These are phyloP conservation scores for Podarcis lilfordi DNA, from an alignment of 2,797 vertebrate genomes.

Conservation along the genomic window DNA sequence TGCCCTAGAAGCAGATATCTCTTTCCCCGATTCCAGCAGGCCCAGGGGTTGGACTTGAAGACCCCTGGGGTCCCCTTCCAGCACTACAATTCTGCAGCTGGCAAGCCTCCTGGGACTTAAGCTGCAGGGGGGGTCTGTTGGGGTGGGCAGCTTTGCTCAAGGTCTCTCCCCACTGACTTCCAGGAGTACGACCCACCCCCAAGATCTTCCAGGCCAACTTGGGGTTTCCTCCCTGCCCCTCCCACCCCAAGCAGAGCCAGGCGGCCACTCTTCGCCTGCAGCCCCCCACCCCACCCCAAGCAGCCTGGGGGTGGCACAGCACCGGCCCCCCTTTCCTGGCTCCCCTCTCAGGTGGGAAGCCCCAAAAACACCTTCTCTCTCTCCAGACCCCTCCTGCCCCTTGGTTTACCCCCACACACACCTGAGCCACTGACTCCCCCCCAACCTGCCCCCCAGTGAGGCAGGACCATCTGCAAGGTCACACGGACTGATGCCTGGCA, in stretches of 20 bases:
- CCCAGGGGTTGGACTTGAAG: no score
- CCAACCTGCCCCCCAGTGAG: background rate
- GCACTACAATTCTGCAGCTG: no score
- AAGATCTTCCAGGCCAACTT: no score
- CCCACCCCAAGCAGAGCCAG: background rate
- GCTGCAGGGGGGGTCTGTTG: no score
- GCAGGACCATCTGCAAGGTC: background rate
- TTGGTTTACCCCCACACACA: background rate
- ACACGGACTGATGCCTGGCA: background rate
- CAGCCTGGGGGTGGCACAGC: background rate
- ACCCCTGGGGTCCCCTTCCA: no score
- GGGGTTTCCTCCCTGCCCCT: background rate
- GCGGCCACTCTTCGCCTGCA: background rate
- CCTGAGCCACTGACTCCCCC: background rate
- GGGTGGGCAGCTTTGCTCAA: no score
- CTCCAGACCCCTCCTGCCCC: no score
- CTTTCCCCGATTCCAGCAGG: background rate
- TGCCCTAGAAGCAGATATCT: no score
- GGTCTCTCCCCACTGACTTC: no score
- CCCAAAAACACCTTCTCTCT: background rate
- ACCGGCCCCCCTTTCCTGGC: background rate
- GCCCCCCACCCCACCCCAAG: background rate
- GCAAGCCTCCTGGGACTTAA: background rate
- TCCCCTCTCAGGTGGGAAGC: background rate
- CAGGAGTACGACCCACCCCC: no score